These are phyloP conservation scores for Acanthopagrus latus DNA, from an alignment of 2,797 vertebrate genomes.

Conservation along the genomic window DNA sequence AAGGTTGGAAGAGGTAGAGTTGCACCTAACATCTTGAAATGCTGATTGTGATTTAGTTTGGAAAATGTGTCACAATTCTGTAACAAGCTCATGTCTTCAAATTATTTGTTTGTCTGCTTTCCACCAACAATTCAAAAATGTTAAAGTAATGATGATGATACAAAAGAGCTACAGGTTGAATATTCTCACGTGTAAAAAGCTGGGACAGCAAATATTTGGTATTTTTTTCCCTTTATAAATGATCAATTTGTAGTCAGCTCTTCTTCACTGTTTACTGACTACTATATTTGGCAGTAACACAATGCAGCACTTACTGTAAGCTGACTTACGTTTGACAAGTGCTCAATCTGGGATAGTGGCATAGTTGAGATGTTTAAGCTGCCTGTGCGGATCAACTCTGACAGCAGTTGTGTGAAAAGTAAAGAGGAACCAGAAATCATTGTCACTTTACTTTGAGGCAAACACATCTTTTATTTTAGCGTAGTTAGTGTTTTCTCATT, in stretches of 20 bases:
- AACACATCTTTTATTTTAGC: too few species aligned
- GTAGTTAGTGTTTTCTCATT: too few species aligned
- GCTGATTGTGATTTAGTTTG: neutral
- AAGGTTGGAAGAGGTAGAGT: neutral
- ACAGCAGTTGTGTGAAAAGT: too few species aligned
- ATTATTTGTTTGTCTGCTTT: too few species aligned
- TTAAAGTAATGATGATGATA: neutral
- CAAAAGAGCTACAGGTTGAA: neutral
- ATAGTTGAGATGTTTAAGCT: constrained; percentile 4
- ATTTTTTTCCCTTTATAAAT: neutral
- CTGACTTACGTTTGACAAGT: neutral
- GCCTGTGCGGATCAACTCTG: too few species aligned
- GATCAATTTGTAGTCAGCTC: too few species aligned
- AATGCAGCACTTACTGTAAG: neutral
- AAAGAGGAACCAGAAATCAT: too few species aligned
- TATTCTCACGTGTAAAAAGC: neutral
- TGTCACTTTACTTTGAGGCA: too few species aligned
- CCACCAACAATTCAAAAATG: neutral
- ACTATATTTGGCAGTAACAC: too few species aligned
- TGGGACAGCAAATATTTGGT: neutral
- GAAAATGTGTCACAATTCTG: neutral
- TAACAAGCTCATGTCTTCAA: too few species aligned
- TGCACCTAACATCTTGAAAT: neutral
- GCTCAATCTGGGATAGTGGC: constrained; percentile 3
- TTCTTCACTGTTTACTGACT: neutral